Evolutionary conservation across 2,797 vertebrate species (phyloP).

Genomic region (Hippocampus kuda): DNA sequence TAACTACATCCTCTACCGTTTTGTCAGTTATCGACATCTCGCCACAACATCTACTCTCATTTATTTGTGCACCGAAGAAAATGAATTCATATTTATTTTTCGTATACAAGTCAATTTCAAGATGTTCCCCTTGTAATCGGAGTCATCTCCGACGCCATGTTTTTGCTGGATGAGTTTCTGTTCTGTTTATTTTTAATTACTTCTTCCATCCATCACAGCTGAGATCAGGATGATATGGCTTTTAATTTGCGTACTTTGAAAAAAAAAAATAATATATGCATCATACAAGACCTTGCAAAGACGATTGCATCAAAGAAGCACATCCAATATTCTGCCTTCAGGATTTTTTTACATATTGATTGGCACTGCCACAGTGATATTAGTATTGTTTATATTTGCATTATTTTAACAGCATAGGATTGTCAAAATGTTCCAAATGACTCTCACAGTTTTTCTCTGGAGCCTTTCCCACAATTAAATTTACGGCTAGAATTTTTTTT

Average conservation of each 20-base stretch:
- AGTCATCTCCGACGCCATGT: background rate
- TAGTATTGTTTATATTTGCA: background rate
- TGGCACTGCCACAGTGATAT: background rate
- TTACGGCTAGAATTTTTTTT: background rate
- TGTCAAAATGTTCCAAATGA: background rate
- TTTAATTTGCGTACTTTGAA: background rate
- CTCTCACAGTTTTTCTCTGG: too few species aligned
- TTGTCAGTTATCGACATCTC: background rate
- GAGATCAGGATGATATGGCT: background rate
- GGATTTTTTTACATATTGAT: background rate
- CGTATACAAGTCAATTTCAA: background rate
- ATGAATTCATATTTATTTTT: background rate
- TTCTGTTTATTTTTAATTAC: constrained; percentile 1
- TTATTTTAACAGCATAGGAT: background rate
- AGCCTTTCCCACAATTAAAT: background rate
- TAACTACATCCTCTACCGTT: background rate
- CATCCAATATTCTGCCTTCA: background rate
- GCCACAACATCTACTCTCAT: background rate
- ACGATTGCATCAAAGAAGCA: background rate
- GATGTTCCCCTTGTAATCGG: background rate
- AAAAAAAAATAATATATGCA: background rate
- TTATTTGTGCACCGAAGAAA: background rate
- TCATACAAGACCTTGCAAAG: background rate
- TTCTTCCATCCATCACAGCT: background rate
- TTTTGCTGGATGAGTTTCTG: background rate